phyloP scores from a whole-genome alignment of 1,140 invertebrate genomes.

The Caenorhabditis brenneri region DNA sequence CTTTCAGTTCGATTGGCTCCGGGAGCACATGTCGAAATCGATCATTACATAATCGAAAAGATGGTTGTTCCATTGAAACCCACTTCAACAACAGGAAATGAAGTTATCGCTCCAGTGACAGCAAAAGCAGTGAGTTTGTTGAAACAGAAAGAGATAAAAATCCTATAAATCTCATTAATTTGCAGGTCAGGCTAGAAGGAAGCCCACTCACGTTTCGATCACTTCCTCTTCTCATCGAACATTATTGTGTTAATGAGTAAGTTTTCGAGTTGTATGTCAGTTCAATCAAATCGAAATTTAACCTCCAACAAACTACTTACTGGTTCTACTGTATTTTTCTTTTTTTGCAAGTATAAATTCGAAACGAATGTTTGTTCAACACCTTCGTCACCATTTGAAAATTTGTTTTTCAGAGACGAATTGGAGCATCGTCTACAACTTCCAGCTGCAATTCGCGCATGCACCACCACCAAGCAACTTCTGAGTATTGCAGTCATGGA shows the following conservation, averaged over 20 bases:
- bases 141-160: not conserved
- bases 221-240: conserved; percentile 86
- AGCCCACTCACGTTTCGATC: conserved; percentile 89
- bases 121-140: not conserved
- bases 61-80: conserved; percentile 77
- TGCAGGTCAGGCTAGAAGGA: conserved; percentile 82
- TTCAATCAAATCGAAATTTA: no score
- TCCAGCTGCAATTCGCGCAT: conserved; percentile 78
- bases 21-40: conserved; percentile 86
- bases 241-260: conserved; percentile 90
- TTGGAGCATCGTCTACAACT: conserved; percentile 86
- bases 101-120: not conserved
- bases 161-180: conserved; percentile 1
- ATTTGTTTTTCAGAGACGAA: conserved; percentile 80
- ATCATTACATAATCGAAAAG: conserved; percentile 89
- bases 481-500: conserved; percentile 86
- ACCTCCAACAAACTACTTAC: no score
- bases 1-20: conserved; percentile 86
- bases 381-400: not conserved
- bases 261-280: conserved; percentile 60
- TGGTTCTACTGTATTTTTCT: no score
- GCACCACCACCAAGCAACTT: conserved; percentile 85
- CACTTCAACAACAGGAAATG: not conserved
- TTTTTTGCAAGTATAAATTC: no score
- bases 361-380: no score